Percentiles rank a stretch among this genome's conserved stretches.
Evolutionary conservation across 2,888 invertebrate species (phyloP).

Genomic region (Agrochola circellaris): DNA sequence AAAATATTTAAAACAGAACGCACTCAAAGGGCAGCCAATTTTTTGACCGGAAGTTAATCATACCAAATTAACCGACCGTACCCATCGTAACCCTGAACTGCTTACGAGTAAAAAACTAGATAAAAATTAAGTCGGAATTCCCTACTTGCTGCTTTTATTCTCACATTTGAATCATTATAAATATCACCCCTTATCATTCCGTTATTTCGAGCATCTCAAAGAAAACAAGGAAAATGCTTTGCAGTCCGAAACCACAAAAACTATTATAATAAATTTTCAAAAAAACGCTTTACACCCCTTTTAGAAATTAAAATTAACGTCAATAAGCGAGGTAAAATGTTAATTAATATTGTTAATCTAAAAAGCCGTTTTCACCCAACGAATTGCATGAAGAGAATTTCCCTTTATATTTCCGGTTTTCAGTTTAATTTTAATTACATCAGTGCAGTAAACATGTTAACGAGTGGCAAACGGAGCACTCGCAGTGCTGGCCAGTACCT

Average conservation of each 20-base stretch:
- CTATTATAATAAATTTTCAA: neutral
- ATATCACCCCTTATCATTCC: neutral
- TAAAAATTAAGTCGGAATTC: neutral
- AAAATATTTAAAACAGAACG: neutral
- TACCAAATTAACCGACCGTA: neutral
- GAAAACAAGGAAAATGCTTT: conserved; percentile 7
- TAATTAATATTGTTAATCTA: conserved; percentile 25
- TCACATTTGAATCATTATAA: neutral
- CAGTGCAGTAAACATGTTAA: conserved; percentile 12
- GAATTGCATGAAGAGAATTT: neutral
- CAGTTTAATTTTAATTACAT: conserved; percentile 39
- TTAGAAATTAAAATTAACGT: conserved; percentile 22
- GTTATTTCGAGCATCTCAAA: neutral
- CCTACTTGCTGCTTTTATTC: neutral
- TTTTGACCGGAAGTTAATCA: neutral
- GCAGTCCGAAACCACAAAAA: neutral
- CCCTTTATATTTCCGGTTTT: conserved; percentile 8
- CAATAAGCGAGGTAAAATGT: conserved; percentile 17
- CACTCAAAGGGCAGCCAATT: neutral
- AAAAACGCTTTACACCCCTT: conserved; percentile 6
- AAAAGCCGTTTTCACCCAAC: conserved; percentile 6
- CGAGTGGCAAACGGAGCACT: neutral
- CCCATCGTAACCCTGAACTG: conserved; percentile 17
- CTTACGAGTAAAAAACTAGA: neutral
- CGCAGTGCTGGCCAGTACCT: conserved; percentile 18